Percentiles rank a stretch among this genome's conserved stretches.
Evolutionary conservation across 2,888 invertebrate genomes (phyloP).

Genomic region (Emmelina monodactyla): DNA sequence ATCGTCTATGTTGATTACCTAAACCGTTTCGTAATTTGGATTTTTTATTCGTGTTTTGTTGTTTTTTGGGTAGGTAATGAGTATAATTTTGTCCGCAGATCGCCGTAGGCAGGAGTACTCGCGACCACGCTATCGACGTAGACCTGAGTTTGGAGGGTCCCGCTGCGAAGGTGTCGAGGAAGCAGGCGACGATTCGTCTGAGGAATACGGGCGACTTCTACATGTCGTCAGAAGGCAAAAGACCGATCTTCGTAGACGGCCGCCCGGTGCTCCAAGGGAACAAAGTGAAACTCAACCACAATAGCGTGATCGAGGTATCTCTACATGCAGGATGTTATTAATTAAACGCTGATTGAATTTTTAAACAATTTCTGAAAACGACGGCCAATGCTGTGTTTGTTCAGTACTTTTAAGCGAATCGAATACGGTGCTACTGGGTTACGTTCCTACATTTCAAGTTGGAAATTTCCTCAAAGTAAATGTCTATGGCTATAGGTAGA

Average conservation of each 20-base stretch:
- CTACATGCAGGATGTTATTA: too few relatives aligned
- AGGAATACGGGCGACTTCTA: constrained; percentile 95
- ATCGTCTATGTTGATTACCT: too few relatives aligned
- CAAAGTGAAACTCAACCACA: constrained; percentile 90
- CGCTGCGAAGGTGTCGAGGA: constrained; percentile 90
- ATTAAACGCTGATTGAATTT: neutral
- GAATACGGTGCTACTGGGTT: too few relatives aligned
- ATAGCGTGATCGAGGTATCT: constrained; percentile 95
- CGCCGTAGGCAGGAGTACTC: constrained; percentile 89
- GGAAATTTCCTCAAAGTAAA: too few relatives aligned
- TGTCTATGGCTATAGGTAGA: too few relatives aligned
- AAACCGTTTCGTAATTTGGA: too few relatives aligned
- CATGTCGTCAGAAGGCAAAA: constrained; percentile 92
- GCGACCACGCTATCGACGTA: constrained; percentile 90
- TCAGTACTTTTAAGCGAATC: too few relatives aligned
- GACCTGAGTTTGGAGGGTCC: constrained; percentile 94
- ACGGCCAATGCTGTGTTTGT: too few relatives aligned
- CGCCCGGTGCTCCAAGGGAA: constrained; percentile 87
- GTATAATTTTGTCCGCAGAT: constrained; percentile 71
- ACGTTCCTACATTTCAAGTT: too few relatives aligned
- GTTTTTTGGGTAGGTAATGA: too few relatives aligned
- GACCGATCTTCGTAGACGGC: constrained; percentile 94
- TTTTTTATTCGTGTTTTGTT: too few relatives aligned
- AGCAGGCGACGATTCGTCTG: constrained; percentile 90
- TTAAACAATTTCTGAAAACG: too few relatives aligned